Conservation (phyloP, 2,888 invertebrate genomes). For the Stenodera caucasica region DNA sequence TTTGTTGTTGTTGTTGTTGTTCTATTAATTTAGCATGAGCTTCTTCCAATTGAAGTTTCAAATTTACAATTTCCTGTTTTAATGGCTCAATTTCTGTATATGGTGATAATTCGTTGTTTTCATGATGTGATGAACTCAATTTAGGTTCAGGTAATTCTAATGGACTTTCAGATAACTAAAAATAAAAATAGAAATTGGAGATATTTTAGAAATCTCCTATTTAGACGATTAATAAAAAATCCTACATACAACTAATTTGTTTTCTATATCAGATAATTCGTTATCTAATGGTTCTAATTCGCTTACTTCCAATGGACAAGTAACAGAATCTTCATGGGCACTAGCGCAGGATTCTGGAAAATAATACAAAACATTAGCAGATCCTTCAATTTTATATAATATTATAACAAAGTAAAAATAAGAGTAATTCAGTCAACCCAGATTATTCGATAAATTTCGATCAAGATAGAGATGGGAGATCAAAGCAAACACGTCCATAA, state of each 20-base stretch:
- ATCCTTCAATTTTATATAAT: too few relatives aligned
- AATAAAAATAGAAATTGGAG: constrained; percentile 22
- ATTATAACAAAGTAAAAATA: not conserved
- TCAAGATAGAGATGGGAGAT: not conserved
- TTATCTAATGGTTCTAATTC: constrained; percentile 60
- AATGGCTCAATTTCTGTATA: constrained; percentile 51
- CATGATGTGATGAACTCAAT: constrained; percentile 49
- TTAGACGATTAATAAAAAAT: not conserved
- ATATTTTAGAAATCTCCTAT: not conserved
- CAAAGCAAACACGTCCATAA: too few relatives aligned
- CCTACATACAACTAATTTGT: constrained; percentile 49
- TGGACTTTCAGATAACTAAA: constrained; percentile 53
- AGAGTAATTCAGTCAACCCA: not conserved
- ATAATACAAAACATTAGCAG: constrained; percentile 24
- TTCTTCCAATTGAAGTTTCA: constrained; percentile 52
- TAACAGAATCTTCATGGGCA: constrained; percentile 60
- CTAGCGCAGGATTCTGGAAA: constrained; percentile 57
- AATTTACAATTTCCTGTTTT: constrained; percentile 50
- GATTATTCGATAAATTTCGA: not conserved
- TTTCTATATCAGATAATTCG: constrained; percentile 55
- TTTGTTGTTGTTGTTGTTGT: constrained; percentile 33
- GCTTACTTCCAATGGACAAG: constrained; percentile 59
- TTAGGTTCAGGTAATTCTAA: constrained; percentile 55
- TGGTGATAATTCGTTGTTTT: constrained; percentile 45
- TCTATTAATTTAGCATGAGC: constrained; percentile 51